Conservation (phyloP, 2,113 vertebrate species). For the Paracanthobrama guichenoti region DNA sequence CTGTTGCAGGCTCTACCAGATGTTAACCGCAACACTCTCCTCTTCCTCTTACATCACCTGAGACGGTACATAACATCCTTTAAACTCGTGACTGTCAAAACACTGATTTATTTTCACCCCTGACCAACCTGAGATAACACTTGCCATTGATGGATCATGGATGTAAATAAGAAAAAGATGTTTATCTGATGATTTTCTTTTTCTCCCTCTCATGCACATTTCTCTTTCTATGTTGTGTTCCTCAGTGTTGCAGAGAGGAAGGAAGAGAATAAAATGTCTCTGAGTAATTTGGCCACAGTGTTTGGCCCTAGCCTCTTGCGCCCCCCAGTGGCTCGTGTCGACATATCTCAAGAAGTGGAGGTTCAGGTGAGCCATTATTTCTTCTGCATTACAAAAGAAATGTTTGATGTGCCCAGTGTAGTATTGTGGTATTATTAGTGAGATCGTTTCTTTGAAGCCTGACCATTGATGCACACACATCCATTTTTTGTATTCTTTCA, state of each 20-base stretch:
- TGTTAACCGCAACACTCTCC: conserved; percentile 72
- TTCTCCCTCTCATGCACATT: not conserved
- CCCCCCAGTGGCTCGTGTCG: conserved; percentile 65
- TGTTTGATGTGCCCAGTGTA: not conserved
- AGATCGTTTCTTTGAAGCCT: not conserved
- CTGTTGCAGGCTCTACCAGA: conserved; percentile 68
- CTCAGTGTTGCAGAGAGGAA: conserved; percentile 69
- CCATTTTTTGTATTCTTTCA: not conserved
- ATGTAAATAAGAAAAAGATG: not conserved
- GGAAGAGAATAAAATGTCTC: conserved; percentile 74
- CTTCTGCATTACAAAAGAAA: not conserved
- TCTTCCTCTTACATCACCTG: conserved; percentile 75
- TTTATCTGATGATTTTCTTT: not conserved
- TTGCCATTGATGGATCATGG: not conserved
- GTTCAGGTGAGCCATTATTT: conserved; percentile 68
- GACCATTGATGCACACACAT: not conserved
- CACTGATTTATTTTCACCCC: conserved; percentile 29
- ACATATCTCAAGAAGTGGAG: conserved; percentile 76
- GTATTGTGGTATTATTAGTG: not conserved
- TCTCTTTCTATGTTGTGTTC: not conserved
- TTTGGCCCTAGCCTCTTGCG: conserved; percentile 77
- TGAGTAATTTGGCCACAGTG: conserved; percentile 75
- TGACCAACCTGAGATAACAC: not conserved
- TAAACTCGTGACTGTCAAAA: not conserved
- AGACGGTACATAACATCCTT: conserved; percentile 61